Conservation (phyloP, 1,140 invertebrate genomes). For the Scaptomyza hsui region DNA sequence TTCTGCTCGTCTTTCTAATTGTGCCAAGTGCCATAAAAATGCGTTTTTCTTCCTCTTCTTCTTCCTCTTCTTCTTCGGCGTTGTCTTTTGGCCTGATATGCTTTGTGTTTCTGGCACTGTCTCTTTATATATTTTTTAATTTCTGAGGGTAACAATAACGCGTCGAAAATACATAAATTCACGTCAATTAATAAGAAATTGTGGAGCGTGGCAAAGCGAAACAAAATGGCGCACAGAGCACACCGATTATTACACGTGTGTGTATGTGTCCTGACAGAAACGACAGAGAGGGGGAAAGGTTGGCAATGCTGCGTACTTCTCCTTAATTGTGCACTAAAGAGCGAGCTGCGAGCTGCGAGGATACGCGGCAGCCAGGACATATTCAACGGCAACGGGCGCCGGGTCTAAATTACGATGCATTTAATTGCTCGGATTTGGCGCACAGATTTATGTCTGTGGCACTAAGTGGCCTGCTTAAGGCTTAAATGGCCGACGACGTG, state of each 20-base stretch:
- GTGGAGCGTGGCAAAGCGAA: constrained; percentile 66
- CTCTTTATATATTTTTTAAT: constrained; percentile 82
- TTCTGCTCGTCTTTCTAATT: constrained; percentile 52
- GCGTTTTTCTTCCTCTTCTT: constrained; percentile 19
- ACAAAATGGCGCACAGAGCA: constrained; percentile 53
- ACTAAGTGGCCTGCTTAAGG: constrained; percentile 82
- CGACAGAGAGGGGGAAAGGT: not conserved
- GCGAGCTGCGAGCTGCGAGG: constrained; percentile 29
- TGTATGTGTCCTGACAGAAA: constrained; percentile 11
- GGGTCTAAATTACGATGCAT: constrained; percentile 79
- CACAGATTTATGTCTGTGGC: constrained; percentile 79
- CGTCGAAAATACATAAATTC: constrained; percentile 80
- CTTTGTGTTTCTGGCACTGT: constrained; percentile 57
- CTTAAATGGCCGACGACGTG: constrained; percentile 80
- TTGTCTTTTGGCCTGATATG: constrained; percentile 40
- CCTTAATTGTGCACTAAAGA: constrained; percentile 80
- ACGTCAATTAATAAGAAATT: constrained; percentile 82
- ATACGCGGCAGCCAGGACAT: not conserved
- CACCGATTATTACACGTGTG: constrained; percentile 55
- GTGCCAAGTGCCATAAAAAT: constrained; percentile 79
- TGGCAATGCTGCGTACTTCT: constrained; percentile 66
- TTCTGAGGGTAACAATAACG: constrained; percentile 74
- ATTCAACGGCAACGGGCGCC: constrained; percentile 13
- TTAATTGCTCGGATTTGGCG: constrained; percentile 82
- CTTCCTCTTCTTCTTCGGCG: not conserved